Base-by-base conservation (phyloP, 2,797 vertebrate genomes). In the Chromobotia macracanthus region DNA sequence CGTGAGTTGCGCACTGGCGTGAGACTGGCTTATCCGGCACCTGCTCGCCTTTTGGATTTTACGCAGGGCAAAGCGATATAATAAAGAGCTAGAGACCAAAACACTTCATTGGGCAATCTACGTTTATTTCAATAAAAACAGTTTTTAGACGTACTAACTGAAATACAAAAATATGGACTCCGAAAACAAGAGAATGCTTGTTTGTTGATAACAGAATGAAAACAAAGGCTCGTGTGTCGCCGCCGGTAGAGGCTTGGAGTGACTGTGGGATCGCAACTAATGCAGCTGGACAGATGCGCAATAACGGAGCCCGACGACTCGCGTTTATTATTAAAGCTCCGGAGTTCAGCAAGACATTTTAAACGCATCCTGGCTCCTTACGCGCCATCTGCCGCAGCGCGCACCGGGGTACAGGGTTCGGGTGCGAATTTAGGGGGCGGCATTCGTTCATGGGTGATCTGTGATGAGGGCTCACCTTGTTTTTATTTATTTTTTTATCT, bases 151-250 rank as follows among this genome's bases (percentile, higher is more conserved):
- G 79, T 58, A 80, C 80, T 79, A 83, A 87, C 85, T 86, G 67
- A 87, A 88, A 85, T 88, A 88, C 84, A 88, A 86, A 88, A 88
- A 87, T 86, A 87, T 87, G 86, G 72, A 84, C 81, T 85, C 77
- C 83, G 56, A 82, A 87, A 82, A 79, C 82, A 82, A 75, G 79
- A 79, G 31, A 72, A 83, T 80, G 85, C 82, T 83, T 74, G 84
- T 65, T 76, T 82, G 77, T 76, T 65, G 67, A 25, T 72, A 82
- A 60, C 50, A 80, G 79, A 84, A 83, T 81, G 72, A 79, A 84
- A 84, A 84, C 69, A 81, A 74, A 79, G 75, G 73, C 73, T 82
- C 65, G 72, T 71, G 83, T 75, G 70, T 60, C 25, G 58, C 70
- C 28, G 64, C 74, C 71, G 56, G 61, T 41, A 35, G 28, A 72